phyloP scores from a whole-genome alignment of 1,140 invertebrate genomes.

The Eriosoma lanigerum region DNA sequence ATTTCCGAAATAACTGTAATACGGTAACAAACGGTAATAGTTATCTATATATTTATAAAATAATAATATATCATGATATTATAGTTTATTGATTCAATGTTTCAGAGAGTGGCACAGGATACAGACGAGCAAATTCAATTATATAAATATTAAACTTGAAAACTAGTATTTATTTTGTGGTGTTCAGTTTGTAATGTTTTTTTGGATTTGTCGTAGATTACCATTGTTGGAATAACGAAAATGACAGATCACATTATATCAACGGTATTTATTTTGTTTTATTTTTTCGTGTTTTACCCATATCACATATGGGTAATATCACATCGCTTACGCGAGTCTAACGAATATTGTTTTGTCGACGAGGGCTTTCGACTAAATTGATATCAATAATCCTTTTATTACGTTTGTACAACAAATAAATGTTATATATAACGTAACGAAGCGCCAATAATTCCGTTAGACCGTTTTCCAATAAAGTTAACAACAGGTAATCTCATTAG shows the following conservation, averaged over 20 bases:
- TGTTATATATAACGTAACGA: not conserved
- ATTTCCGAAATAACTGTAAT: not conserved
- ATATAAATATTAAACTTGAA: constrained; percentile 19
- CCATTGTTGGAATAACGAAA: not conserved
- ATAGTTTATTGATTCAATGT: not conserved
- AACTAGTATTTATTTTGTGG: not conserved
- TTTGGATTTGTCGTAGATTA: not conserved
- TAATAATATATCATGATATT: not conserved
- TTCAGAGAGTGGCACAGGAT: not conserved
- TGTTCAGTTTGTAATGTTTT: not conserved
- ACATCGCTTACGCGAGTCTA: not conserved
- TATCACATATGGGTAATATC: too few species aligned
- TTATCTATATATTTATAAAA: not conserved
- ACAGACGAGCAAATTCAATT: not conserved
- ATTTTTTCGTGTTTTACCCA: too few species aligned
- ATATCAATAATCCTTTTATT: constrained; percentile 10
- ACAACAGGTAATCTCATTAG: constrained; percentile 39
- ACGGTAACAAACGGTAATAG: too few species aligned
- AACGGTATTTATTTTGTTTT: too few species aligned
- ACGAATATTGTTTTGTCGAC: not conserved
- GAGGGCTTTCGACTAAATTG: not conserved
- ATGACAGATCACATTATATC: not conserved
- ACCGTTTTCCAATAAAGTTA: constrained; percentile 26
- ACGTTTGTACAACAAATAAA: not conserved
- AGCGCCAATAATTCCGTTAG: constrained; percentile 24